phyloP scores from a whole-genome alignment of 2,797 vertebrate species.

The Tragelaphus eurycerus region DNA sequence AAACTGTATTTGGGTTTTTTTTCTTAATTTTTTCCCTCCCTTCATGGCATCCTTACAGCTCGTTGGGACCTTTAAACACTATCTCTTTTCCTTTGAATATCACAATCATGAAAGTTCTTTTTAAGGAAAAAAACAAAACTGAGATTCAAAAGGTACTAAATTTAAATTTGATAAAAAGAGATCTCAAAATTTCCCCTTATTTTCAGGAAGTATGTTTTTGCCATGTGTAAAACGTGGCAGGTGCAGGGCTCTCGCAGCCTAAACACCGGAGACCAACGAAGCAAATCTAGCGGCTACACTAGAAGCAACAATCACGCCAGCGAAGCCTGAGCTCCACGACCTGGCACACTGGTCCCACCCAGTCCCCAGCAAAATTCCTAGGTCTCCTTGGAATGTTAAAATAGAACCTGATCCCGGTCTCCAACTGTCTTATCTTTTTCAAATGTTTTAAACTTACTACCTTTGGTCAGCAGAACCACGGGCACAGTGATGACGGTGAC shows the following conservation, averaged over 20 bases:
- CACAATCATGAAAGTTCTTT: not conserved
- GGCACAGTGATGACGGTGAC: conserved; percentile 80
- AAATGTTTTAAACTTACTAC: conserved; percentile 74
- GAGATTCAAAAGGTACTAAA: not conserved
- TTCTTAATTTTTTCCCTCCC: not conserved
- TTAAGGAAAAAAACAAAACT: not conserved
- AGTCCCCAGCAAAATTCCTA: not conserved
- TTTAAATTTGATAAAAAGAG: not conserved
- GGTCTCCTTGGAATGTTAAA: not conserved
- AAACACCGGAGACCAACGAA: not conserved
- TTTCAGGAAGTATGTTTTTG: not conserved
- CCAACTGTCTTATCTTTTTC: not conserved
- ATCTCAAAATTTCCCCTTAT: not conserved
- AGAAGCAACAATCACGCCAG: not conserved
- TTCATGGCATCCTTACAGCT: not conserved
- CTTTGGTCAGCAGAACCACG: conserved; percentile 77
- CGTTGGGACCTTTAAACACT: not conserved
- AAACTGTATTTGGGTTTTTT: not conserved
- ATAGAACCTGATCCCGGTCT: not conserved
- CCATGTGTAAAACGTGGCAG: not conserved
- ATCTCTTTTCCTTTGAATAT: not conserved
- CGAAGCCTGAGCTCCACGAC: not conserved
- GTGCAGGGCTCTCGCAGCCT: not conserved
- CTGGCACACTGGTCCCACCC: not conserved
- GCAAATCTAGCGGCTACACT: not conserved